Conservation (phyloP, 2,888 invertebrate species). For the Biston betularia region DNA sequence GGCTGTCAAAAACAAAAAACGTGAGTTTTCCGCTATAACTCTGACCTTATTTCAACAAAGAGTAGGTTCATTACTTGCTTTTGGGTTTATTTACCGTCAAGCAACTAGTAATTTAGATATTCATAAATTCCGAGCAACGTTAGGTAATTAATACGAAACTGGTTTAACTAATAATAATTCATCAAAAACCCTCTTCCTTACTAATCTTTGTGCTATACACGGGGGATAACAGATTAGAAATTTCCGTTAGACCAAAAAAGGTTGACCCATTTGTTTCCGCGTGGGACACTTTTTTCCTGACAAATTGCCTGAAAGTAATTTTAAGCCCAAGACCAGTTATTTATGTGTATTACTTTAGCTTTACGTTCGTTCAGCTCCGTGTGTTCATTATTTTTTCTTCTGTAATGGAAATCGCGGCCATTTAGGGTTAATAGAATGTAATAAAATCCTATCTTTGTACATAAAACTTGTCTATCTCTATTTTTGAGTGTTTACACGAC, state of each 20-base stretch:
- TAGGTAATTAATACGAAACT: background rate
- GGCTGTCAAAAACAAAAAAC: no score
- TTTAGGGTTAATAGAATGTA: constrained; percentile 41
- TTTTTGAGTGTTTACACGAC: no score
- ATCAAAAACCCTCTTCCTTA: constrained; percentile 49
- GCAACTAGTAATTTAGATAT: background rate
- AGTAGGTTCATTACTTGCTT: no score
- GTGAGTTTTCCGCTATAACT: background rate
- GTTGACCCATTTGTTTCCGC: constrained; percentile 75
- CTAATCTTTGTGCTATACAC: constrained; percentile 58
- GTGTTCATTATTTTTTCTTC: constrained; percentile 48
- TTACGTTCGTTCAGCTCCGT: constrained; percentile 57
- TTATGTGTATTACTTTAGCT: constrained; percentile 74
- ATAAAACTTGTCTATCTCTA: constrained; percentile 31
- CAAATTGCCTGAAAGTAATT: constrained; percentile 83
- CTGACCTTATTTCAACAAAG: background rate
- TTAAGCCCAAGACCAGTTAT: constrained; percentile 78
- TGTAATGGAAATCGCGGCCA: constrained; percentile 45
- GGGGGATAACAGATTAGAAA: constrained; percentile 73
- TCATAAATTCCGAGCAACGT: background rate
- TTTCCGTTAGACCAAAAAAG: constrained; percentile 74
- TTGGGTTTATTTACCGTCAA: background rate
- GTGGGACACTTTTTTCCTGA: constrained; percentile 76
- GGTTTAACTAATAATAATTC: constrained; percentile 42
- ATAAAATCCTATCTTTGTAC: constrained; percentile 38